Conservation (phyloP, 2,797 vertebrate species). For the Mastacembelus armatus region DNA sequence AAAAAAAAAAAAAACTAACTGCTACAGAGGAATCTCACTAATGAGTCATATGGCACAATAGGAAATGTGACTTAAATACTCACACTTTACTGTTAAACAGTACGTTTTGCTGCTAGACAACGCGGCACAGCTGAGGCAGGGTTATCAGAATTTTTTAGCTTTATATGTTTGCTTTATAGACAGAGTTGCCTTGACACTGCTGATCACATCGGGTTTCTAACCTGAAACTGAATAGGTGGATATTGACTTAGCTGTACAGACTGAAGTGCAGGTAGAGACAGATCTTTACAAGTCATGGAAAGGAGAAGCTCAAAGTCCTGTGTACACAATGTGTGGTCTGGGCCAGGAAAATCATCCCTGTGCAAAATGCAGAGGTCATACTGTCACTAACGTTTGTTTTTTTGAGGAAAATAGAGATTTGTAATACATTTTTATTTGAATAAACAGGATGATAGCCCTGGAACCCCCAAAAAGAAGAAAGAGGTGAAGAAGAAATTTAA, state of each 20-base stretch:
- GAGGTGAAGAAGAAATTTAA: constrained; percentile 99
- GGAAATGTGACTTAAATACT: background rate
- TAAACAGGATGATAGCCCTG: constrained; percentile 93
- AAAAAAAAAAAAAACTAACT: no score
- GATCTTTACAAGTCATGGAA: background rate
- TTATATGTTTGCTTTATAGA: constrained; percentile 15
- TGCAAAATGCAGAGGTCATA: background rate
- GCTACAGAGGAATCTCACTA: background rate
- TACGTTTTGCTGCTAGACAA: background rate
- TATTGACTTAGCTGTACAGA: constrained; percentile 19
- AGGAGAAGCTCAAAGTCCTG: no score
- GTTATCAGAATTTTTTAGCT: background rate
- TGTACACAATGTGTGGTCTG: background rate
- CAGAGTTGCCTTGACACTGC: background rate
- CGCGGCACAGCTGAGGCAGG: background rate
- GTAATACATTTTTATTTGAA: background rate
- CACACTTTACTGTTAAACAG: background rate
- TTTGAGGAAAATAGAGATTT: background rate
- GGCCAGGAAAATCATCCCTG: background rate
- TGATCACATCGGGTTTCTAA: constrained; percentile 2
- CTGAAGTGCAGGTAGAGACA: constrained; percentile 17
- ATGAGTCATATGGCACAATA: background rate
- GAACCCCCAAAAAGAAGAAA: constrained; percentile 96
- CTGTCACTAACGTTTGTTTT: background rate
- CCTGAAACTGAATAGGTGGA: background rate